Evolutionary conservation across 2,797 vertebrate genomes (phyloP).

Genomic region (Spea hammondii): DNA sequence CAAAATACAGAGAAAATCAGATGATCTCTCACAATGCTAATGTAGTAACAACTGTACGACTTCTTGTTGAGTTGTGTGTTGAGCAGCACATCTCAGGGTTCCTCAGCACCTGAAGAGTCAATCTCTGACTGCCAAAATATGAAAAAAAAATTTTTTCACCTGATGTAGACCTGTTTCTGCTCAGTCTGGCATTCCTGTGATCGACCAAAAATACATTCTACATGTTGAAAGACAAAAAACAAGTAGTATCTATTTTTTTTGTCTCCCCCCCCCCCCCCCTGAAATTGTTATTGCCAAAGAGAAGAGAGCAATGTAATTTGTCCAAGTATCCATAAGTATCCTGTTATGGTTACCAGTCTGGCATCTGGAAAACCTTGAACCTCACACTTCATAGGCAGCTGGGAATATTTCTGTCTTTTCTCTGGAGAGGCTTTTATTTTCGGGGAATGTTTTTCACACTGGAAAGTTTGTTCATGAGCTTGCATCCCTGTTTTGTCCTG

Average conservation of each 20-base stretch:
- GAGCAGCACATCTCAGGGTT: no score
- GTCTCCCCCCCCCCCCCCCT: background rate
- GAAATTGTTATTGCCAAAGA: conserved; percentile 22
- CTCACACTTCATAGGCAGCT: conserved; percentile 35
- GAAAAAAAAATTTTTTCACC: no score
- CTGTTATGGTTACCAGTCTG: conserved; percentile 44
- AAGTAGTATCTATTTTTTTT: background rate
- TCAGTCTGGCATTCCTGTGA: conserved; percentile 28
- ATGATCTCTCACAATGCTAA: no score
- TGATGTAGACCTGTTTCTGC: conserved; percentile 26
- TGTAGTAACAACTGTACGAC: no score
- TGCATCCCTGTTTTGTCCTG: background rate
- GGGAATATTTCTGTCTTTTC: conserved; percentile 26
- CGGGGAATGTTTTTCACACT: background rate
- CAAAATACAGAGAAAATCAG: no score
- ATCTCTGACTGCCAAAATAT: no score
- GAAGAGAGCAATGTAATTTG: conserved; percentile 26
- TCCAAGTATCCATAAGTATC: conserved; percentile 35
- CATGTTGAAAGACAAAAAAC: conserved; percentile 9
- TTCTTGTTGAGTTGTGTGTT: no score
- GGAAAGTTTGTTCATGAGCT: conserved; percentile 11
- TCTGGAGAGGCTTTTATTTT: conserved; percentile 20
- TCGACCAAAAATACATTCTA: conserved; percentile 39
- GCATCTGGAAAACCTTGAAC: conserved; percentile 27
- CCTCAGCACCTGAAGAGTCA: no score